Evolutionary conservation across 2,113 vertebrate species (phyloP).

Genomic region (Scomber japonicus): DNA sequence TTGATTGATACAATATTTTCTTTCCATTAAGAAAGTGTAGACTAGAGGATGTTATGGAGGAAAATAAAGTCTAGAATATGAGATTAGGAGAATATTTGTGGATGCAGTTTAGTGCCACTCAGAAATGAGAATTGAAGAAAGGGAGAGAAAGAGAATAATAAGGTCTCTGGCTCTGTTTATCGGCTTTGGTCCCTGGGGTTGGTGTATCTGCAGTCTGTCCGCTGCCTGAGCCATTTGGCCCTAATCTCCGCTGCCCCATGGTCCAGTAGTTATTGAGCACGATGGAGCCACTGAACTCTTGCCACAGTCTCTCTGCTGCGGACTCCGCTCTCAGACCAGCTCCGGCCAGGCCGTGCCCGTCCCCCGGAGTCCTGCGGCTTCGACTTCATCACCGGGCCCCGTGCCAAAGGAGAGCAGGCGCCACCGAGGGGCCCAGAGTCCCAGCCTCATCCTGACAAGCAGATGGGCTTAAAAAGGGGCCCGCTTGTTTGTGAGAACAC

Average conservation of each 20-base stretch:
- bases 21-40: slow-evolving; percentile 1
- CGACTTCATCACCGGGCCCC: neutral
- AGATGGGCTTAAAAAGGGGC: slow-evolving; percentile 54
- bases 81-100: slow-evolving; percentile 2
- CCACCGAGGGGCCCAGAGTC: slow-evolving; percentile 30
- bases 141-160: slow-evolving; percentile 38
- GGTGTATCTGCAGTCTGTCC: slow-evolving; percentile 53
- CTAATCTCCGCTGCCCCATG: slow-evolving; percentile 44
- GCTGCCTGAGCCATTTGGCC: slow-evolving; percentile 24
- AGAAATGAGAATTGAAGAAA: slow-evolving; percentile 1
- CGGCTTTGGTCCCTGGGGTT: slow-evolving; percentile 59
- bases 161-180: slow-evolving; percentile 61
- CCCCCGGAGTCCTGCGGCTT: slow-evolving; percentile 20
- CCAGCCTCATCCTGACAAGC: slow-evolving; percentile 67
- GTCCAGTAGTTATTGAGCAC: slow-evolving; percentile 31
- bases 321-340: slow-evolving; percentile 24
- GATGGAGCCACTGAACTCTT: slow-evolving; percentile 27
- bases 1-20: slow-evolving; percentile 31
- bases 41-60: slow-evolving; percentile 3
- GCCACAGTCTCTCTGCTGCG: slow-evolving; percentile 34
- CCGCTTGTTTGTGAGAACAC: slow-evolving; percentile 56
- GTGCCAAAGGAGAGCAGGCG: slow-evolving; percentile 46
- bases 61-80: slow-evolving; percentile 7
- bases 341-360: neutral
- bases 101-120: slow-evolving; percentile 8